phyloP scores from a whole-genome alignment of 2,113 vertebrate genomes.

The Percina caprodes region DNA sequence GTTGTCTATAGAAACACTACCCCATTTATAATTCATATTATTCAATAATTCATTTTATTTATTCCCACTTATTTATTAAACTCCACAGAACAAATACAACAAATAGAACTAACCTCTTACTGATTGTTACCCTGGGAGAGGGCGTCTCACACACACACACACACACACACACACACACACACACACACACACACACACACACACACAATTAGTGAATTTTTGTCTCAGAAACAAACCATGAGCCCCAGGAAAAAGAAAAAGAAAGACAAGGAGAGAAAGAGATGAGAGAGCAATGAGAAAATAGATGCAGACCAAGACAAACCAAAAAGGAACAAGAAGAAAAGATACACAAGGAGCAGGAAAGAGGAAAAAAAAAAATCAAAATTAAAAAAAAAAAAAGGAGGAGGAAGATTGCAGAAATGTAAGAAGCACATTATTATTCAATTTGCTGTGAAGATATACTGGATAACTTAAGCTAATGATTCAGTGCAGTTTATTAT shows the following conservation, averaged over 20 bases:
- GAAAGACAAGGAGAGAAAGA: constrained; percentile 24
- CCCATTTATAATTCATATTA: constrained; percentile 59
- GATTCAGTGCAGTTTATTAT: neutral
- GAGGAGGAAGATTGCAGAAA: constrained; percentile 16
- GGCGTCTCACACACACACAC: no score
- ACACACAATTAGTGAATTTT: constrained; percentile 74
- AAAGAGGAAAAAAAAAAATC: constrained; percentile 16
- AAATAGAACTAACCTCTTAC: constrained; percentile 67
- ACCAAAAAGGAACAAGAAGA: constrained; percentile 8
- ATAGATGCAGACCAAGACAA: constrained; percentile 33
- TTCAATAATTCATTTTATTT: constrained; percentile 75
- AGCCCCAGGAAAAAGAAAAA: constrained; percentile 53
- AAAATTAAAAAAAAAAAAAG: neutral
- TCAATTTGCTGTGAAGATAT: constrained; percentile 1
- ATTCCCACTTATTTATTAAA: constrained; percentile 72
- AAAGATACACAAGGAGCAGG: neutral
- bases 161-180: constrained; percentile 14
- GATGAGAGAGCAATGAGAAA: constrained; percentile 38
- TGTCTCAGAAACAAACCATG: constrained; percentile 70
- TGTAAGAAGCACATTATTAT: constrained; percentile 2
- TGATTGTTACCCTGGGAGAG: constrained; percentile 69
- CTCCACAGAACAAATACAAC: constrained; percentile 66
- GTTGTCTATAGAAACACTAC: constrained; percentile 42
- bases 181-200: constrained; percentile 13
- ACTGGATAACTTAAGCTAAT: neutral